Conservation (phyloP, 2,113 vertebrate genomes). For the Pluvianellus socialis region DNA sequence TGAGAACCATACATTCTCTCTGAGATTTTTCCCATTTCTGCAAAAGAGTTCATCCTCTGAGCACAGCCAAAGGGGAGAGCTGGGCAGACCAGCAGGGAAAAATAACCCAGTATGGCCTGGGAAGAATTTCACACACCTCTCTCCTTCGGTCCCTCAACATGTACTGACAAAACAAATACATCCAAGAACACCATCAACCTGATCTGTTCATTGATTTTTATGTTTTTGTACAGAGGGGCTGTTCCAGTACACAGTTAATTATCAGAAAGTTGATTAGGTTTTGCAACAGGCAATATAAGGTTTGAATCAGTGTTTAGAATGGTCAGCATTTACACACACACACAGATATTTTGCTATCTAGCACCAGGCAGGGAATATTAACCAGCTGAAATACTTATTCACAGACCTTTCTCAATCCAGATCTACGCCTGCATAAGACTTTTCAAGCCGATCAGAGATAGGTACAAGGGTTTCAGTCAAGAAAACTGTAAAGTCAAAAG, state of each 20-base stretch:
- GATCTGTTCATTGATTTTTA: not conserved
- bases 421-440: not conserved
- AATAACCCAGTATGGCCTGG: not conserved
- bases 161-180: not conserved
- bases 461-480: not conserved
- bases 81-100: not conserved
- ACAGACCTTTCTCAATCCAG: not conserved
- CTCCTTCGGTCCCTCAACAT: not conserved
- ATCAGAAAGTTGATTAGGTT: not conserved
- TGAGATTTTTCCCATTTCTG: not conserved
- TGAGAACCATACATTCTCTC: fast-evolving
- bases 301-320: not conserved
- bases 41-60: not conserved
- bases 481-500: not conserved
- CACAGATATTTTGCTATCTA: not conserved
- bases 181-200: not conserved
- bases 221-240: not conserved
- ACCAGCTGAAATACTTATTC: not conserved
- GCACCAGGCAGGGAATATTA: not conserved
- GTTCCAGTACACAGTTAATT: not conserved
- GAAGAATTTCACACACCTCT: not conserved
- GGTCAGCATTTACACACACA: not conserved
- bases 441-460: not conserved
- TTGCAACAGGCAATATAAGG: not conserved
- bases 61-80: not conserved